Base-by-base conservation (phyloP, 1,140 invertebrate species). In the Papilio aristodemus region DNA sequence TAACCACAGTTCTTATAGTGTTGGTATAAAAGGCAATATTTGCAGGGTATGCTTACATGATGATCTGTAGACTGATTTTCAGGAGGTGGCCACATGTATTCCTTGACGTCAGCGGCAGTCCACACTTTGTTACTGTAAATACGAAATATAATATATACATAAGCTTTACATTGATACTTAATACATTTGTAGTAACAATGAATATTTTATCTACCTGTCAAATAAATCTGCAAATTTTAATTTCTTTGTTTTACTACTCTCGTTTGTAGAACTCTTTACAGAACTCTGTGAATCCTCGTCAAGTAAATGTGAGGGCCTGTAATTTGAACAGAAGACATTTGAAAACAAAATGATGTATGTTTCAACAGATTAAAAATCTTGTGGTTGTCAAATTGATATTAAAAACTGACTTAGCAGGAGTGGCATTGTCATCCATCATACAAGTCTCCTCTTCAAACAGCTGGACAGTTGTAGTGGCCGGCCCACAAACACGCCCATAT, bases 1-100 rank as follows among this genome's bases (percentile, higher is more conserved):
- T n/a, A n/a, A n/a, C n/a, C n/a, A n/a, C n/a, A n/a, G n/a, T n/a
- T n/a, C n/a, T n/a, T n/a, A n/a, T n/a, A n/a, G n/a, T n/a, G n/a
- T n/a, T n/a, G n/a, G n/a, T n/a, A n/a, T n/a, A n/a, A n/a, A n/a
- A n/a, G 27, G 27, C 2, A 3, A 32, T 32, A 32, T 32, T 32
- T 2, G 6, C 6, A 46, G 1, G 14, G 3, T 25, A 14, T 32
- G 19, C 32, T 14, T 79, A 90, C 88, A 81, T 87, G 80, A 69
- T 90, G 91, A 84, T 91, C 86, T 19, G 72, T 80, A 74, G 81
- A 72, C 14, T 71, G 62, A 27, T 70, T 90, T 25, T 94, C 93
- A 72, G 95, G 94, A 39, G 94, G 93, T 6, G 97, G 97, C 98
- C 98, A 99, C 77, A 96, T 96, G 84, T 99, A 99, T 87, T 99